These are phyloP conservation scores for Dolichopus griseipennis DNA, from an alignment of 2,888 invertebrate genomes.

Conservation along the genomic window DNA sequence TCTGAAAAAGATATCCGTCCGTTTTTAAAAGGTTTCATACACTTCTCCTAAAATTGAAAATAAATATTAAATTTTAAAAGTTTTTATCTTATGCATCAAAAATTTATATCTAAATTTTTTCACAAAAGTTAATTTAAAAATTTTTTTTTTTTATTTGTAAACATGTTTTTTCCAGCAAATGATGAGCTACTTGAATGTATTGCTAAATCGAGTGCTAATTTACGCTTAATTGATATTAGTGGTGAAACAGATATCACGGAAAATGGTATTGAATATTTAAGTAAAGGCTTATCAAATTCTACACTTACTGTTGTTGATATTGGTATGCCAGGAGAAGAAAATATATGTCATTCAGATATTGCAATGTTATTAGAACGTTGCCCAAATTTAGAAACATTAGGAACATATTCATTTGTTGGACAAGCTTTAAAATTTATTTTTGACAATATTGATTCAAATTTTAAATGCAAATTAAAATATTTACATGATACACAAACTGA, in stretches of 20 bases:
- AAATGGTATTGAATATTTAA: slow-evolving; percentile 52
- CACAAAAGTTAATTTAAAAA: no score
- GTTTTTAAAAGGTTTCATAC: no score
- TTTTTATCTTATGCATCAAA: no score
- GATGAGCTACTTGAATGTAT: slow-evolving; percentile 57
- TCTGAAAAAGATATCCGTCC: no score
- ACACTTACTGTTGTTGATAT: slow-evolving; percentile 55
- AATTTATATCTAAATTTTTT: no score
- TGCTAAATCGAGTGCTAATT: slow-evolving; percentile 47
- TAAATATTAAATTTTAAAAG: no score
- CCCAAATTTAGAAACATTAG: slow-evolving; percentile 55
- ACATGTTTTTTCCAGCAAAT: slow-evolving; percentile 46
- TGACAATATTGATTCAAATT: slow-evolving; percentile 47
- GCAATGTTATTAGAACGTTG: slow-evolving; percentile 54
- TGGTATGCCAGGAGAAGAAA: slow-evolving; percentile 61
- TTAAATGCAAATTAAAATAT: slow-evolving; percentile 57
- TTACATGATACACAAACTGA: slow-evolving; percentile 58
- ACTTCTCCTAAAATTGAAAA: no score
- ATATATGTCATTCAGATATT: slow-evolving; percentile 56
- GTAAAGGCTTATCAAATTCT: slow-evolving; percentile 48
- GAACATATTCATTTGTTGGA: slow-evolving; percentile 61
- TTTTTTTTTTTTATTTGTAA: no score
- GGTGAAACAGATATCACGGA: slow-evolving; percentile 62
- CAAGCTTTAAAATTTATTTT: slow-evolving; percentile 51
- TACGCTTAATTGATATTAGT: slow-evolving; percentile 57